phyloP scores from a whole-genome alignment of 2,888 invertebrate genomes.

The Nesidiocoris tenuis region DNA sequence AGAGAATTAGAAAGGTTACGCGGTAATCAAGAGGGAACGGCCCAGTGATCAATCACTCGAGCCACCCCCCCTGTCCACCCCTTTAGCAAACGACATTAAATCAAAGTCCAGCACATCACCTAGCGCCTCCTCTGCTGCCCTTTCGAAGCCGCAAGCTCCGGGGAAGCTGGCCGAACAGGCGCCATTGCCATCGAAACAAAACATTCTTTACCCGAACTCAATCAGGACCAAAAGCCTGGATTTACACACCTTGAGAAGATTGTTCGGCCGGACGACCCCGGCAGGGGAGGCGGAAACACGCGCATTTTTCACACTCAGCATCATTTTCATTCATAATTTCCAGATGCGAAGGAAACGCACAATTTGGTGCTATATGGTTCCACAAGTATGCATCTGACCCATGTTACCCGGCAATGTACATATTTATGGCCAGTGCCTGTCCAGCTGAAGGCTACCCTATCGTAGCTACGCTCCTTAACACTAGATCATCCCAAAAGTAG shows the following conservation, averaged over 20 bases:
- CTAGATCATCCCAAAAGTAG: too few relatives aligned
- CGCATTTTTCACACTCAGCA: too few relatives aligned
- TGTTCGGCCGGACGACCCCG: too few relatives aligned
- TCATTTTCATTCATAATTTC: too few relatives aligned
- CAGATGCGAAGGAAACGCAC: too few relatives aligned
- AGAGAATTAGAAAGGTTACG: slow-evolving; percentile 39
- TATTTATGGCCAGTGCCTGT: too few relatives aligned
- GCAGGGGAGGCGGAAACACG: too few relatives aligned
- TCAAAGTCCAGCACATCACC: slow-evolving; percentile 13
- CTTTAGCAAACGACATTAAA: slow-evolving; percentile 19
- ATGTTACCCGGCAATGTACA: too few relatives aligned
- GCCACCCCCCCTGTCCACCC: neutral
- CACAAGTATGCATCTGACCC: too few relatives aligned
- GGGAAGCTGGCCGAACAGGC: neutral
- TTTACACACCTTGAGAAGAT: neutral
- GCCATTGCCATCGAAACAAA: neutral
- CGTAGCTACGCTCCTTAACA: too few relatives aligned
- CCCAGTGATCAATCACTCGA: slow-evolving; percentile 26
- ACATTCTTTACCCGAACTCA: neutral
- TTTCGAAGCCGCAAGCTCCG: neutral
- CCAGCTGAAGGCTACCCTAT: too few relatives aligned
- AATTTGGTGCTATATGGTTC: too few relatives aligned
- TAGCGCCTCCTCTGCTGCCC: neutral
- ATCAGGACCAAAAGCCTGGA: neutral
- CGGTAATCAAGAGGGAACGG: slow-evolving; percentile 39